Percentiles rank a stretch among this genome's conserved stretches.
Evolutionary conservation across 2,888 invertebrate genomes (phyloP).

Genomic region (Lamellibrachia columna): DNA sequence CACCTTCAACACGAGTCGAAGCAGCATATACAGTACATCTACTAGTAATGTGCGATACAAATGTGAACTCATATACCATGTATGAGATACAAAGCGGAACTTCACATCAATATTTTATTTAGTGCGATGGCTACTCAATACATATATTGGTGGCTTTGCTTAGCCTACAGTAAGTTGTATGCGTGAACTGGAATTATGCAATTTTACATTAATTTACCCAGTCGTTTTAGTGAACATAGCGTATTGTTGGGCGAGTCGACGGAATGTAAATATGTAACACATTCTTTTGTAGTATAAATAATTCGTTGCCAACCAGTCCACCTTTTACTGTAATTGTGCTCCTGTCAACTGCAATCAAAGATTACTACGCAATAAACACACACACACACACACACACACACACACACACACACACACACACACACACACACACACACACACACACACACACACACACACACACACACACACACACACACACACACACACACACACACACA

Average conservation of each 20-base stretch:
- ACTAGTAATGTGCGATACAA: not conserved
- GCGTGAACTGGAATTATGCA: slow-evolving; percentile 11
- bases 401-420: not conserved
- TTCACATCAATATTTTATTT: not conserved
- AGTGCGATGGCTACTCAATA: not conserved
- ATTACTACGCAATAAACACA: not conserved
- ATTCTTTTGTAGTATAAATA: not conserved
- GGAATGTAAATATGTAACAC: not conserved
- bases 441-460: too few species aligned
- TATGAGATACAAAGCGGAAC: not conserved
- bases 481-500: too few species aligned
- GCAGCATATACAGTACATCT: not conserved
- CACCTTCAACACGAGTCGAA: not conserved
- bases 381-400: not conserved
- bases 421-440: not conserved
- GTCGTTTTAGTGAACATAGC: not conserved
- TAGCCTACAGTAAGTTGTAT: slow-evolving; percentile 7
- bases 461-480: too few species aligned
- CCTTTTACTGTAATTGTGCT: not conserved
- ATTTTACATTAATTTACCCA: slow-evolving; percentile 4
- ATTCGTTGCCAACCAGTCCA: not conserved
- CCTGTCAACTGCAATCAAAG: not conserved
- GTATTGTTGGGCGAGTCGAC: not conserved
- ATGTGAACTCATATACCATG: not conserved
- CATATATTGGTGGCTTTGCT: not conserved